These are phyloP conservation scores for Drymodes brunneopygia DNA, from an alignment of 2,113 vertebrate genomes.

Conservation along the genomic window DNA sequence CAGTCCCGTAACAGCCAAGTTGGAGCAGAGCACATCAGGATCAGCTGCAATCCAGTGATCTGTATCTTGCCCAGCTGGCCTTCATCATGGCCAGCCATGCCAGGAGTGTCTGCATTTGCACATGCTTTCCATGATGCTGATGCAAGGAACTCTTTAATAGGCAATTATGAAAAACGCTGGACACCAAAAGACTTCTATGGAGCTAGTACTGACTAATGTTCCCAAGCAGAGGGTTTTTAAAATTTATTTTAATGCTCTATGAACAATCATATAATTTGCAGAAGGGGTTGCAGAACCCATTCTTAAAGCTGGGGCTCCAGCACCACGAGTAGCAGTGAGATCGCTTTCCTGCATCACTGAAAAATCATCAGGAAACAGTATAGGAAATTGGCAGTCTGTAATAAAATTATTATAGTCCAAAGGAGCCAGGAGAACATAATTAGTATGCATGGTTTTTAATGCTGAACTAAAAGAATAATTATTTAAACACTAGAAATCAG, in stretches of 20 bases:
- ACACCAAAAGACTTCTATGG: neutral
- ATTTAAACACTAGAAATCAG: neutral
- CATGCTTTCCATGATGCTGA: neutral
- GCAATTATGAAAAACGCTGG: neutral
- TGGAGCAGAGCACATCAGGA: neutral
- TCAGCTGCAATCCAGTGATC: rapidly evolving
- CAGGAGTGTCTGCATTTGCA: neutral
- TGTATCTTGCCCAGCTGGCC: neutral
- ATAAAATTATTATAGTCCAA: neutral
- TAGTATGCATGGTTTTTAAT: neutral
- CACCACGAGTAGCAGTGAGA: neutral
- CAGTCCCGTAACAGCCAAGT: rapidly evolving
- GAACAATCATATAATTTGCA: neutral
- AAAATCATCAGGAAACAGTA: neutral
- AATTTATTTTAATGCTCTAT: neutral
- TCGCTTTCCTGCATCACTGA: neutral
- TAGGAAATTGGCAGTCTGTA: neutral
- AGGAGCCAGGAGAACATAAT: neutral
- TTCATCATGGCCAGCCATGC: neutral
- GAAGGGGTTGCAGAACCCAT: neutral
- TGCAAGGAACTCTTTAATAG: neutral
- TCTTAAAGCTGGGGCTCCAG: neutral
- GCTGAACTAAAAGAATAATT: neutral
- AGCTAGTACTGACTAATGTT: neutral
- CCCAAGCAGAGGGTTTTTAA: neutral